Evolutionary conservation across 2,888 invertebrate genomes (phyloP), one percentile per base, ranked within the genome.

Genomic region (Calameuta filiformis): DNA sequence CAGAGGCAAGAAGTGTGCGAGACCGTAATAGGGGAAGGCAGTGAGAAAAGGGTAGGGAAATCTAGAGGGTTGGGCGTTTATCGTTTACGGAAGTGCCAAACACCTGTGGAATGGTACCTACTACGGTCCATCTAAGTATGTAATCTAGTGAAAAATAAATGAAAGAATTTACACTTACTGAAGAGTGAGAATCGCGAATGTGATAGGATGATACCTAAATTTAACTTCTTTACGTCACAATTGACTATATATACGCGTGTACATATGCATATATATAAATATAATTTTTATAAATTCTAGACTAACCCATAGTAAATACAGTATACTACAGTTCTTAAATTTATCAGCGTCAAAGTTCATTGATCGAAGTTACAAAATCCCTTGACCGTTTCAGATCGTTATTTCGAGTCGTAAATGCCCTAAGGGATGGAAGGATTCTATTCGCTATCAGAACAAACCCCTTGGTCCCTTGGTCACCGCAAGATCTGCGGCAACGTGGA

Each of bases 71-170:
- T 86, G 85, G 83, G 90, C 88, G 89, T 91, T 90, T 90, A 90
- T 89, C 90, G 90, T 90, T 89, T 88, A 90, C 90, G 89, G 90
- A 90, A 90, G 90, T 90, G 90, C 90, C 91, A 91, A 90, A 91
- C 91, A 91, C 91, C 91, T 91, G 91, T 91, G 91, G 91, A 91
- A 90, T 91, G 68, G 74, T 74, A 76, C 37, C 79, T 35, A 31
- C 30, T 31, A 35, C 56, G 56, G 56, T 56, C 56, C 56, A 56
- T 56, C 56, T 56, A 56, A 56, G 56, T 56, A 56, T 56, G 56
- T 23, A 56, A 56, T 56, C 56, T 56, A 56, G 56, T 56, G 23
- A 23, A 23, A 56, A 23, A 56, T 56, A 56, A 56, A 56, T 56
- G 56, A 9, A 56, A 56, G 56, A 23, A 56, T 56, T 56, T 56